Evolutionary conservation across 1,140 invertebrate species (phyloP).

Genomic region (Diploscapter pachys): DNA sequence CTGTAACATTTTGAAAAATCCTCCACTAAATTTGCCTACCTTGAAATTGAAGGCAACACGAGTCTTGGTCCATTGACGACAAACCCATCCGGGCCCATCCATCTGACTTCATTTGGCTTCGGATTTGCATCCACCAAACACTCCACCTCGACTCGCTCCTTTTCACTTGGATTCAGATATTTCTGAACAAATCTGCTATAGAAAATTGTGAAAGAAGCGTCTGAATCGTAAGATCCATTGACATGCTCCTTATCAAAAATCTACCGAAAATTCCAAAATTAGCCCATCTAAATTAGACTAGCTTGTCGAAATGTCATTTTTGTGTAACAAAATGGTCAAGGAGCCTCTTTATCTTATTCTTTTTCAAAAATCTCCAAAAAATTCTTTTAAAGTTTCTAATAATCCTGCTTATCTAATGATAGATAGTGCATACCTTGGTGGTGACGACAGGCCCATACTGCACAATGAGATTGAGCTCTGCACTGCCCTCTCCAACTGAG

Average conservation of each 20-base stretch:
- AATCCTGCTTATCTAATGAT: too few relatives aligned
- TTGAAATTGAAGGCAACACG: slow-evolving; percentile 2
- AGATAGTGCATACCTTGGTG: slow-evolving; percentile 10
- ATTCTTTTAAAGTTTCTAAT: too few relatives aligned
- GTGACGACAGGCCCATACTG: slow-evolving; percentile 28
- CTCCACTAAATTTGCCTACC: slow-evolving; percentile 11
- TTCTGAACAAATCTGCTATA: slow-evolving; percentile 2
- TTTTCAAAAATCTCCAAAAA: too few relatives aligned
- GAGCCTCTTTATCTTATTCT: too few relatives aligned
- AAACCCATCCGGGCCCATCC: slow-evolving; percentile 33
- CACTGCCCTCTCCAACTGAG: slow-evolving; percentile 24
- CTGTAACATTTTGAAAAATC: not conserved
- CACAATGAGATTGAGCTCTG: slow-evolving; percentile 21
- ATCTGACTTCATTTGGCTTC: slow-evolving; percentile 15
- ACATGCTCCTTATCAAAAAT: too few relatives aligned
- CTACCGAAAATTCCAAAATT: not conserved
- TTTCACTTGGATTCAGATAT: slow-evolving; percentile 25
- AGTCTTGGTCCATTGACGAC: slow-evolving; percentile 14
- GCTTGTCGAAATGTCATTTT: too few relatives aligned
- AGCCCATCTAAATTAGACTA: not conserved
- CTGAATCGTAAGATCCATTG: too few relatives aligned
- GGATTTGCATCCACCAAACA: slow-evolving; percentile 27
- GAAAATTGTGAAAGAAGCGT: too few relatives aligned
- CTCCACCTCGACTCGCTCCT: slow-evolving; percentile 18
- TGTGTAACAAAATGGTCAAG: too few relatives aligned